A percentile compares a stretch with the other conserved stretches of the same genome.
phyloP scores from a whole-genome alignment of 2,113 vertebrate species.

The Scolopax mira region DNA sequence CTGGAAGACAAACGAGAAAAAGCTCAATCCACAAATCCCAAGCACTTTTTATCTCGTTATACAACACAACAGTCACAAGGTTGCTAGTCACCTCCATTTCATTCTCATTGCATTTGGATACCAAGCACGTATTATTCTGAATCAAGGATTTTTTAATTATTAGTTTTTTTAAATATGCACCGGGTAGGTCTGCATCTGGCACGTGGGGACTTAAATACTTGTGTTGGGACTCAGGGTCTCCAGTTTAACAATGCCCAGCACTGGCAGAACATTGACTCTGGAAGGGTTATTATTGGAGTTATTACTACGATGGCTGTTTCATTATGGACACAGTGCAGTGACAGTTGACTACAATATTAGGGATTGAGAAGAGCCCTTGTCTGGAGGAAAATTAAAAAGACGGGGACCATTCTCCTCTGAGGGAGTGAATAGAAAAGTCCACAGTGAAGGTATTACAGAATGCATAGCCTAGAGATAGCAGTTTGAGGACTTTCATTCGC shows the following conservation, averaged over 20 bases:
- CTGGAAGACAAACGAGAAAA: slow-evolving; percentile 47
- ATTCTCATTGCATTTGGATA: background rate
- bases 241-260: background rate
- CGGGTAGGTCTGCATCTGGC: background rate
- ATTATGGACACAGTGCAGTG: background rate
- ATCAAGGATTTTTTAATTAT: background rate
- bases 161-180: background rate
- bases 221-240: background rate
- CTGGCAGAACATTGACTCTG: background rate
- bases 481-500: slow-evolving; percentile 7
- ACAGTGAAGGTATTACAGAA: background rate
- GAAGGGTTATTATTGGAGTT: background rate
- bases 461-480: background rate
- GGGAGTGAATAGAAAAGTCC: background rate
- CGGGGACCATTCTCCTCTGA: background rate
- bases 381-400: background rate
- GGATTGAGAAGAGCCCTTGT: background rate
- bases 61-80: slow-evolving; percentile 54
- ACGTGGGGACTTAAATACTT: background rate
- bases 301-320: background rate
- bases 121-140: background rate
- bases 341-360: background rate
- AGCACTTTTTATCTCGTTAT: slow-evolving; percentile 52
- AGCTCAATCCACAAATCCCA: slow-evolving; percentile 41
- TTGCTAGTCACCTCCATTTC: background rate